Percentiles rank a stretch among this genome's conserved stretches.
Conservation (phyloP, 2,113 vertebrate genomes). For the Macrotus californicus region DNA sequence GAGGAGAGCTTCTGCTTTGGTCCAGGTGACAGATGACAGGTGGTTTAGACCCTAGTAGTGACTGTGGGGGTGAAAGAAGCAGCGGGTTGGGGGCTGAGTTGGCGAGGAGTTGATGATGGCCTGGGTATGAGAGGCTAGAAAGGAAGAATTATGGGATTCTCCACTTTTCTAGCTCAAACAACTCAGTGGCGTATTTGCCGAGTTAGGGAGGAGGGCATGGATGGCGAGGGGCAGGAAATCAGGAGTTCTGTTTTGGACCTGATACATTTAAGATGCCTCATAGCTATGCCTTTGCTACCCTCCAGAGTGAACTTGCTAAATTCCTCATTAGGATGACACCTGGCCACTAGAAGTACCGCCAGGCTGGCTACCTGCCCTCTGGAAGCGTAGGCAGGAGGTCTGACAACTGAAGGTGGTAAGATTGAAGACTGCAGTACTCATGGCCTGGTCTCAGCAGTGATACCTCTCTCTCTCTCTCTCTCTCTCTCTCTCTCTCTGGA, state of each 20-base stretch:
- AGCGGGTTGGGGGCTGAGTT: neutral
- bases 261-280: neutral
- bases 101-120: neutral
- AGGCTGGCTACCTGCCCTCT: slow-evolving; percentile 14
- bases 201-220: neutral
- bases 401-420: neutral
- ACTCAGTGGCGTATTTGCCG: neutral
- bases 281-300: neutral
- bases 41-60: fast-evolving
- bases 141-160: too few relatives aligned
- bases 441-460: neutral
- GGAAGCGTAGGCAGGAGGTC: neutral
- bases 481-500: fast-evolving
- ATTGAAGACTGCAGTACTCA: neutral
- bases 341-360: neutral
- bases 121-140: neutral
- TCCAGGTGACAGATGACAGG: neutral
- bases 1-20: neutral
- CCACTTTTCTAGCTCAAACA: neutral
- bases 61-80: neutral
- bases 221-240: neutral
- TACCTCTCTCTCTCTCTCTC: too few relatives aligned
- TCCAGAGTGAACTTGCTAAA: neutral
- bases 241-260: neutral
- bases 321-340: slow-evolving; percentile 7